A percentile compares a stretch with the other conserved stretches of the same genome.
Evolutionary conservation across 2,113 vertebrate genomes (phyloP).

Genomic region (Lontra canadensis): DNA sequence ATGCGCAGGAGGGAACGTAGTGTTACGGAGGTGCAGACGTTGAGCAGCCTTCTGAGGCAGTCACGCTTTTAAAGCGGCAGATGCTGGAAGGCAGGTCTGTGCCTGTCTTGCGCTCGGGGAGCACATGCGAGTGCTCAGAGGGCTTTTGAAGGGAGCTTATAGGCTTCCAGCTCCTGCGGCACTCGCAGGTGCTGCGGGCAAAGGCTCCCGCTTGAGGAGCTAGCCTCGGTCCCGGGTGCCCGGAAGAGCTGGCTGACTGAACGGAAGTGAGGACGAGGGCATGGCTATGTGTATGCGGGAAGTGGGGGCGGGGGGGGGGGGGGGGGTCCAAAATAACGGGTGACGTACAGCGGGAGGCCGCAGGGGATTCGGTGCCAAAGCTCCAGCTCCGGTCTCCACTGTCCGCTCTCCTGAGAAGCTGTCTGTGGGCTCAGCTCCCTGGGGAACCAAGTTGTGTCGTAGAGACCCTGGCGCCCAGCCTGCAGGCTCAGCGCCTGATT

Average conservation of each 20-base stretch:
- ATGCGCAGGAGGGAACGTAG: too few relatives aligned
- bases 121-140: not conserved
- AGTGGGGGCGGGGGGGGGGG: not conserved
- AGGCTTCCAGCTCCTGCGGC: not conserved
- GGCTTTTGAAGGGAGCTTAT: not conserved
- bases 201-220: accelerated
- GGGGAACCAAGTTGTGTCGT: too few relatives aligned
- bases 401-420: not conserved
- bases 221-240: accelerated
- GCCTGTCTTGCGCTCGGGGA: not conserved
- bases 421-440: not conserved
- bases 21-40: accelerated
- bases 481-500: not conserved
- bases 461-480: not conserved
- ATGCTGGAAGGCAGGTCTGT: not conserved
- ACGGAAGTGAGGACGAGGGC: not conserved
- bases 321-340: not conserved
- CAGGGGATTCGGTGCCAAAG: not conserved
- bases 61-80: not conserved
- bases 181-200: accelerated
- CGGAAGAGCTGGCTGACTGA: not conserved
- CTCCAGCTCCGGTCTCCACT: not conserved
- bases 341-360: not conserved
- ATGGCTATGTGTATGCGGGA: too few relatives aligned
- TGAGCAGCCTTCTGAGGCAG: not conserved